phyloP scores from a whole-genome alignment of 1,140 invertebrate genomes.

The Sinonovacula constricta region DNA sequence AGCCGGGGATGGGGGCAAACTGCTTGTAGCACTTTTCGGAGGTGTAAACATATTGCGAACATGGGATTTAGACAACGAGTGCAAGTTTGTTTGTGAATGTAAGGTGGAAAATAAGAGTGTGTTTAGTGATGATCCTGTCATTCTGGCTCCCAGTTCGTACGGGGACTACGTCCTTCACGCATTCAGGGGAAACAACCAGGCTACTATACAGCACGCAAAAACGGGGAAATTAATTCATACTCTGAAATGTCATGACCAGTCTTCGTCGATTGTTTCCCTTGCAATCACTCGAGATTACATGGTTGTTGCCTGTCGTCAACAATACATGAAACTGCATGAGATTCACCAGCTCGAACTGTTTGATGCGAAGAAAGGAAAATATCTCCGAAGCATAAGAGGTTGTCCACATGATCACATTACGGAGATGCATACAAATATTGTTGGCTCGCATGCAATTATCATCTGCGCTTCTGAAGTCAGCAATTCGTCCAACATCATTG shows the following conservation, averaged over 20 bases:
- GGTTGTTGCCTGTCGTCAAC: constrained; percentile 70
- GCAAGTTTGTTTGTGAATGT: constrained; percentile 58
- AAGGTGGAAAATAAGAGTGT: constrained; percentile 63
- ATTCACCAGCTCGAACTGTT: constrained; percentile 74
- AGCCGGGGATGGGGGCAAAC: constrained; percentile 66
- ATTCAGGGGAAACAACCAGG: constrained; percentile 65
- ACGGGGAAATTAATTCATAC: constrained; percentile 69
- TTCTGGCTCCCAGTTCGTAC: constrained; percentile 61
- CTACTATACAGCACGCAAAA: constrained; percentile 67
- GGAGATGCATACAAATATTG: constrained; percentile 68
- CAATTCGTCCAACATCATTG: constrained; percentile 71
- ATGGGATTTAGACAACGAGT: constrained; percentile 67
- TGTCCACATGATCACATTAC: constrained; percentile 70
- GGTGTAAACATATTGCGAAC: constrained; percentile 71
- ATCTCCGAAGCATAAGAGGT: constrained; percentile 72
- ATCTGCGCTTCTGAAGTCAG: constrained; percentile 66
- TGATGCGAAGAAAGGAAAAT: constrained; percentile 68
- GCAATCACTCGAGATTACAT: constrained; percentile 73
- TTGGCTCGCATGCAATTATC: constrained; percentile 72
- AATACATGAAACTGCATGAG: constrained; percentile 71
- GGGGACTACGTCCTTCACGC: constrained; percentile 72
- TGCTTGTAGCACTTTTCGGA: constrained; percentile 72
- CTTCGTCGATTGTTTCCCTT: constrained; percentile 69
- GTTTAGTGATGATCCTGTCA: constrained; percentile 69
- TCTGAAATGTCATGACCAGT: constrained; percentile 69